Conservation (phyloP, 1,140 invertebrate species). For the Drosophila sechellia region DNA sequence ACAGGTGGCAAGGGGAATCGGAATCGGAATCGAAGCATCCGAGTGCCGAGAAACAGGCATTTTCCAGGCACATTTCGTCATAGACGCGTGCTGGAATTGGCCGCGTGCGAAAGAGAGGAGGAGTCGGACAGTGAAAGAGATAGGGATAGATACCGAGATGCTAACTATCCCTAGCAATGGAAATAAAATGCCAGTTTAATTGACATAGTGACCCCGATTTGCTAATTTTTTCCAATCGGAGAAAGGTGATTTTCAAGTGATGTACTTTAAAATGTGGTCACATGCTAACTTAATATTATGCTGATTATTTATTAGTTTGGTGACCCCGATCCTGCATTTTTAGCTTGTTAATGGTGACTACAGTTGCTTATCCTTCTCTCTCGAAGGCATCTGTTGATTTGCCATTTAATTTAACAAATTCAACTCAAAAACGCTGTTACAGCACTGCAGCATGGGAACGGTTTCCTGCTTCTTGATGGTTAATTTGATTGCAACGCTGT, state of each 20-base stretch:
- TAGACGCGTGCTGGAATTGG: conserved; percentile 71
- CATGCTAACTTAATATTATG: background rate
- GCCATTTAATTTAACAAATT: background rate
- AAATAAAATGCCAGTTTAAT: too few relatives aligned
- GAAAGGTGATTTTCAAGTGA: too few relatives aligned
- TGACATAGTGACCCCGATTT: too few relatives aligned
- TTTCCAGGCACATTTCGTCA: conserved; percentile 52
- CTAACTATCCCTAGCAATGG: background rate
- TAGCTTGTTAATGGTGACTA: too few relatives aligned
- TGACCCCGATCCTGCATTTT: background rate
- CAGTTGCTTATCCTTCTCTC: too few relatives aligned
- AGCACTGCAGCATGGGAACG: background rate
- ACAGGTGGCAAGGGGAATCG: conserved; percentile 56
- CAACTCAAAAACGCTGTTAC: background rate
- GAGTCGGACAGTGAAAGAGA: background rate
- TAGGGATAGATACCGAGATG: background rate
- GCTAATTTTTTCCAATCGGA: too few relatives aligned
- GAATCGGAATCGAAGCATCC: conserved; percentile 14
- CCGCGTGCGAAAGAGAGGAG: background rate
- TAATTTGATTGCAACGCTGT: conserved; percentile 64
- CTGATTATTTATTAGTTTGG: background rate
- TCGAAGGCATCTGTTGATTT: too few relatives aligned
- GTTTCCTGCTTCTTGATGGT: conserved; percentile 34
- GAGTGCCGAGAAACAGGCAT: conserved; percentile 21
- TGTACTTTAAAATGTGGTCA: too few relatives aligned